A percentile compares a stretch with the other conserved stretches of the same genome.
Evolutionary conservation across 2,888 invertebrate species (phyloP).

Genomic region (Spicauda simplicius): DNA sequence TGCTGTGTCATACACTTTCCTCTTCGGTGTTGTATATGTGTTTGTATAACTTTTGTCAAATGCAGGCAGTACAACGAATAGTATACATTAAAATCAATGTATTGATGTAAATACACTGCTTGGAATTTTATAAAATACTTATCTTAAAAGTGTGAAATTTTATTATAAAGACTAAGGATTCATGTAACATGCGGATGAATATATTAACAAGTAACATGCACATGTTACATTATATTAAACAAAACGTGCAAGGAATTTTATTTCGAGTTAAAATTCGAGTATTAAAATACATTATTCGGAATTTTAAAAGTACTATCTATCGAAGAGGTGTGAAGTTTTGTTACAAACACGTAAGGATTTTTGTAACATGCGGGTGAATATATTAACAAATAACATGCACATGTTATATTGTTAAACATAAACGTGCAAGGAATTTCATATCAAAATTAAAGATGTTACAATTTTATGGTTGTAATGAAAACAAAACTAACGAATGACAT

Average conservation of each 20-base stretch:
- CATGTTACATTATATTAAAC: not conserved
- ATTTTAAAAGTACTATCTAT: too few relatives aligned
- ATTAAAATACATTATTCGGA: too few relatives aligned
- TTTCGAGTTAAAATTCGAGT: too few relatives aligned
- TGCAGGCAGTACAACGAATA: conserved; percentile 82
- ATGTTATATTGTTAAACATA: not conserved
- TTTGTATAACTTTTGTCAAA: conserved; percentile 73
- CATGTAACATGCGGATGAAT: conserved; percentile 6
- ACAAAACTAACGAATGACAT: too few relatives aligned
- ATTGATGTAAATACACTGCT: conserved; percentile 26
- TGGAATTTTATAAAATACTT: conserved; percentile 18
- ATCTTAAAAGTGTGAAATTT: not conserved
- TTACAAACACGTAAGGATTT: not conserved
- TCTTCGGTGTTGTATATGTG: conserved; percentile 37
- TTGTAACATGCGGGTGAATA: conserved; percentile 10
- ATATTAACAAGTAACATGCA: conserved; percentile 12
- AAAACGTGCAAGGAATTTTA: too few relatives aligned
- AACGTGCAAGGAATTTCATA: too few relatives aligned
- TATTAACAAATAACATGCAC: conserved; percentile 9
- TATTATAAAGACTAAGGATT: not conserved
- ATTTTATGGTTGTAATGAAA: too few relatives aligned
- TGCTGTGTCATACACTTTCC: conserved; percentile 34
- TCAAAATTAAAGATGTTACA: too few relatives aligned
- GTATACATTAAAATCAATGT: conserved; percentile 18
- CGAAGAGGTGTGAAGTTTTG: not conserved